Percentiles rank a stretch among this genome's conserved stretches.
These are phyloP conservation scores for Limenitis camilla DNA, from an alignment of 2,888 invertebrate genomes.

Conservation along the genomic window DNA sequence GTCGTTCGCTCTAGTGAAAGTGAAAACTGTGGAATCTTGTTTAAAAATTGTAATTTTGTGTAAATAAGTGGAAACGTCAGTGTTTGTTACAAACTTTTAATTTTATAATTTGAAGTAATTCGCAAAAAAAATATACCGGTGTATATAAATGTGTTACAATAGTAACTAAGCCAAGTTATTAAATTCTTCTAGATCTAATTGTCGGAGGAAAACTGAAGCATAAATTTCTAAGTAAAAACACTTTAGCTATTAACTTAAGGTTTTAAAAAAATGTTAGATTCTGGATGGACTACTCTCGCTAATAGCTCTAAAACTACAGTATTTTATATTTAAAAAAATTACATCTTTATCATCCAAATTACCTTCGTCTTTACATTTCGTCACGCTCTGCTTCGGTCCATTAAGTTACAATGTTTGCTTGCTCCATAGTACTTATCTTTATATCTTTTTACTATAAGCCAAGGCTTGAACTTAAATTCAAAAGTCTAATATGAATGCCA, in stretches of 20 bases:
- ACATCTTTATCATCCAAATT: constrained; percentile 39
- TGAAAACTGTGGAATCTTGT: constrained; percentile 12
- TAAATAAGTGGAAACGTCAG: constrained; percentile 4
- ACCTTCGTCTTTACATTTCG: constrained; percentile 41
- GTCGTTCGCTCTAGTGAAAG: constrained; percentile 30
- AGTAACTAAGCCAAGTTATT: no score
- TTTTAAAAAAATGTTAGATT: no score
- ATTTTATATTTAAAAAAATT: no score
- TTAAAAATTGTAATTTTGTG: constrained; percentile 7
- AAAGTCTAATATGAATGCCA: no score
- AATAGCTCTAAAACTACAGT: no score
- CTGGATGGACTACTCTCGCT: no score
- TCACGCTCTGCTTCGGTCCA: constrained; percentile 46
- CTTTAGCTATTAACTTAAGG: no score
- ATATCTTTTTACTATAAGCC: constrained; percentile 16
- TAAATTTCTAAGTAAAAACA: no score
- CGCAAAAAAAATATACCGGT: no score
- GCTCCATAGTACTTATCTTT: constrained; percentile 33
- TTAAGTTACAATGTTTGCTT: constrained; percentile 42
- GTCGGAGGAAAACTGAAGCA: no score
- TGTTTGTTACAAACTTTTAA: constrained; percentile 1
- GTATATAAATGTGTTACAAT: no score
- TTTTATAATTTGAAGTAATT: not conserved
- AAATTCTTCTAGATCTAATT: no score
- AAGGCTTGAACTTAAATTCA: not conserved